Conservation (phyloP, 2,888 invertebrate genomes). For the Sturmia bella region DNA sequence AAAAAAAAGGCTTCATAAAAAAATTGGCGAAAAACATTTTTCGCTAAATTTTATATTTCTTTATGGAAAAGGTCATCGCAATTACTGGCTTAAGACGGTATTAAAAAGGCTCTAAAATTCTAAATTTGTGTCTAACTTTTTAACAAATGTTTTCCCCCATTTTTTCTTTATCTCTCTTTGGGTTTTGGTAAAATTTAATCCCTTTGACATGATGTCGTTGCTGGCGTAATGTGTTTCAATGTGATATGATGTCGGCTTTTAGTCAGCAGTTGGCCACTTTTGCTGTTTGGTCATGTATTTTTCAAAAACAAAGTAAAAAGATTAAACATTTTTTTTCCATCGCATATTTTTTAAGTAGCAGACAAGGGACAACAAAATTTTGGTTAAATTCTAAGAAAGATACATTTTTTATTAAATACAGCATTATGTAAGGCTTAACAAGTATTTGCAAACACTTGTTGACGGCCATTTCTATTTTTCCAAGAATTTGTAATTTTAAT, state of each 20-base stretch:
- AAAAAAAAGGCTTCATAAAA: too few relatives aligned
- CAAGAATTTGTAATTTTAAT: too few relatives aligned
- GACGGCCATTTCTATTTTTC: neutral
- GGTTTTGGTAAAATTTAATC: neutral
- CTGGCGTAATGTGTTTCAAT: constrained; percentile 37
- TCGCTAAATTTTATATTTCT: too few relatives aligned
- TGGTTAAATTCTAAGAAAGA: constrained; percentile 12
- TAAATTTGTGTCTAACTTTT: neutral
- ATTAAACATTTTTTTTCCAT: constrained; percentile 19
- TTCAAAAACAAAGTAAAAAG: neutral
- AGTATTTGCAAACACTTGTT: constrained; percentile 34
- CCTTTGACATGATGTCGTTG: constrained; percentile 20
- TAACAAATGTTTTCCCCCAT: neutral
- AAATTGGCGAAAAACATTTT: too few relatives aligned
- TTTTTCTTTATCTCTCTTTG: neutral
- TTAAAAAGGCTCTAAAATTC: neutral
- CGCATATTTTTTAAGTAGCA: neutral
- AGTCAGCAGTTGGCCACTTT: neutral
- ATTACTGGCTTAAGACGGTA: neutral
- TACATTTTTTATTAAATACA: constrained; percentile 8
- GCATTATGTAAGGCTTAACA: constrained; percentile 15
- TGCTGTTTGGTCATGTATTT: constrained; percentile 1
- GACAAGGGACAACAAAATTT: neutral
- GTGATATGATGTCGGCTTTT: neutral
- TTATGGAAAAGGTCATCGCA: too few relatives aligned